Percentiles rank a stretch among this genome's conserved stretches.
Evolutionary conservation across 2,888 invertebrate species (phyloP).

Genomic region (Leptinotarsa haldemani): DNA sequence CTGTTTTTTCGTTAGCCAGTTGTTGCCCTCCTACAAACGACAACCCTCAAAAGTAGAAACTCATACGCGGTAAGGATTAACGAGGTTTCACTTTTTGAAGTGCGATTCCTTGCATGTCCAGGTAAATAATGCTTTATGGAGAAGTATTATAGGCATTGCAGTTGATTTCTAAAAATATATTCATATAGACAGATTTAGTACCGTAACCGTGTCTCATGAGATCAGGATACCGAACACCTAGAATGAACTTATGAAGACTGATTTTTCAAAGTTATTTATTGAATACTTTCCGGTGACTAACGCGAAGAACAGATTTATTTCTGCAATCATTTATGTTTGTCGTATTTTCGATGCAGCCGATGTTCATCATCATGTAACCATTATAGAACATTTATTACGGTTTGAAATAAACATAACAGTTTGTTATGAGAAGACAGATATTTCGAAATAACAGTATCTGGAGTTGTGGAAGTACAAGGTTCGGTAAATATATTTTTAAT

Average conservation of each 20-base stretch:
- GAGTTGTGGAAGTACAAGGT: neutral
- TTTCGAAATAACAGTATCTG: constrained; percentile 5
- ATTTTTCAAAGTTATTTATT: neutral
- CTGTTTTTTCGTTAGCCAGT: too few species aligned
- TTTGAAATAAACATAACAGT: constrained; percentile 10
- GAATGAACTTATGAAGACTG: neutral
- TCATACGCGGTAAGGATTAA: too few species aligned
- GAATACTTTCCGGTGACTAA: neutral
- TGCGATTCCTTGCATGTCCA: too few species aligned
- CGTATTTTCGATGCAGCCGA: constrained; percentile 7
- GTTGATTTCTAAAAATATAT: too few species aligned
- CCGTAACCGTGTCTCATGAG: neutral
- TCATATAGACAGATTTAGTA: too few species aligned
- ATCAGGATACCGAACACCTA: neutral
- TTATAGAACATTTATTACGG: constrained; percentile 10
- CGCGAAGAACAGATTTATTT: neutral
- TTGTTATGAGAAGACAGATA: constrained; percentile 8
- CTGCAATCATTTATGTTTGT: constrained; percentile 7
- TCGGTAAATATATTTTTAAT: neutral
- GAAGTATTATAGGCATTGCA: too few species aligned
- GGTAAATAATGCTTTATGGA: too few species aligned
- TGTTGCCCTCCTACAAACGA: too few species aligned
- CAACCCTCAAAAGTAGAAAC: too few species aligned
- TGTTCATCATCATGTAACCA: constrained; percentile 6
- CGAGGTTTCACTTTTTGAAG: too few species aligned